phyloP scores from a whole-genome alignment of 1,140 invertebrate species.

The Pinna nobilis region DNA sequence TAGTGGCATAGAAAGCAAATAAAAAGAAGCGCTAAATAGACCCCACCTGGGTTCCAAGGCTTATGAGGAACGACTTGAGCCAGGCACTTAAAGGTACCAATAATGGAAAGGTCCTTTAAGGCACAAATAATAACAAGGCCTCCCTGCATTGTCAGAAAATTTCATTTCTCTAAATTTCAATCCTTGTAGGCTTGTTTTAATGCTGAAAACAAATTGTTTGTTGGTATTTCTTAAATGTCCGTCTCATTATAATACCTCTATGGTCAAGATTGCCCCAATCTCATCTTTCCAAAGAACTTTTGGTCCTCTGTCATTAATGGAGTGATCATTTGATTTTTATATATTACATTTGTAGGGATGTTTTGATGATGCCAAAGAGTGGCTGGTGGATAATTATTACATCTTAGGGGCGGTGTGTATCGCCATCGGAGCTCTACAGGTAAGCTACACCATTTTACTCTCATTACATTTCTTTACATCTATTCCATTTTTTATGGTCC shows the following conservation, averaged over 20 bases:
- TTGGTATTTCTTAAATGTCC: not conserved
- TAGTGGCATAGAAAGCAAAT: too few species aligned
- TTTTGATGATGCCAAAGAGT: slow-evolving; percentile 37
- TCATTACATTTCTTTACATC: not conserved
- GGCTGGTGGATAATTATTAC: slow-evolving; percentile 35
- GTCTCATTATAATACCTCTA: not conserved
- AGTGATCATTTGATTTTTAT: not conserved
- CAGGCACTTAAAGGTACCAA: too few species aligned
- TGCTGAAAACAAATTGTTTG: not conserved
- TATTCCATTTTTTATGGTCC: not conserved
- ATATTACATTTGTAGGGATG: slow-evolving; percentile 25
- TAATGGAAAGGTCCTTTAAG: too few species aligned
- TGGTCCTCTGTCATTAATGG: not conserved
- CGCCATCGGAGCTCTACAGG: slow-evolving; percentile 29
- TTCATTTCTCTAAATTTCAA: not conserved
- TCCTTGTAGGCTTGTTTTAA: not conserved
- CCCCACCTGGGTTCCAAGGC: too few species aligned
- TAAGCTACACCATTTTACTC: not conserved
- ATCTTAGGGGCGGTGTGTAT: slow-evolving; percentile 26
- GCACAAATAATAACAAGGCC: too few species aligned
- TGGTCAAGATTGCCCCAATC: not conserved
- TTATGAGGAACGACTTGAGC: too few species aligned
- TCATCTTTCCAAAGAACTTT: not conserved
- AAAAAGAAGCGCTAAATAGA: too few species aligned
- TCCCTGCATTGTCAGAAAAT: too few species aligned